phyloP scores from a whole-genome alignment of 2,797 vertebrate species.

The Podarcis lilfordi region DNA sequence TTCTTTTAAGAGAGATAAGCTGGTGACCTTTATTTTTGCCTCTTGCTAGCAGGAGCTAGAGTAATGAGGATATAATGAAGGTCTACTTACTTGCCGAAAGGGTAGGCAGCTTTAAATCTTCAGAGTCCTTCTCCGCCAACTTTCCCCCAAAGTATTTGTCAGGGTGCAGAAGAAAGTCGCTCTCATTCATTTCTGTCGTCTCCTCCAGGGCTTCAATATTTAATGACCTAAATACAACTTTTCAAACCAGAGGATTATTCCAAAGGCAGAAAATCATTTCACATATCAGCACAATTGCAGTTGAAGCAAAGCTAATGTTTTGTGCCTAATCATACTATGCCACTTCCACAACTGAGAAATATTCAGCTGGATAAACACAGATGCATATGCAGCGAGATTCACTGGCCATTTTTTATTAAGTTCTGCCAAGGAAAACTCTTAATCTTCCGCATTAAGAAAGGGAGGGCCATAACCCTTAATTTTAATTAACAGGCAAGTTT shows the following conservation, averaged over 20 bases:
- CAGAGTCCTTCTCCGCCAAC: constrained; percentile 43
- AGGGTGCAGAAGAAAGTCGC: constrained; percentile 72
- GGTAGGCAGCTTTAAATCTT: constrained; percentile 53
- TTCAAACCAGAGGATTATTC: constrained; percentile 37
- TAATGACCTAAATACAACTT: constrained; percentile 72
- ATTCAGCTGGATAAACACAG: constrained; percentile 44
- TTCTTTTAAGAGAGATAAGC: constrained; percentile 60
- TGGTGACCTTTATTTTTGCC: constrained; percentile 58
- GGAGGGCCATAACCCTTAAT: not conserved
- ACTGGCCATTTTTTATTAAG: constrained; percentile 23
- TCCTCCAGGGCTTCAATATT: constrained; percentile 67
- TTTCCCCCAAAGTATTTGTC: constrained; percentile 73
- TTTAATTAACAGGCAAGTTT: constrained; percentile 46
- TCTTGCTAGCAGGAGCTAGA: constrained; percentile 57
- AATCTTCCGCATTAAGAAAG: not conserved
- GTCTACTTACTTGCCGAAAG: constrained; percentile 76
- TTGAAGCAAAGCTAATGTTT: constrained; percentile 37
- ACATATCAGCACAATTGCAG: constrained; percentile 27
- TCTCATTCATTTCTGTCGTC: constrained; percentile 54
- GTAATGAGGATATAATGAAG: constrained; percentile 54
- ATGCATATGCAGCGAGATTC: constrained; percentile 29
- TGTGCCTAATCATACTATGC: constrained; percentile 42
- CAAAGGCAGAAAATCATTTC: constrained; percentile 44
- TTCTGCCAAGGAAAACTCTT: constrained; percentile 25
- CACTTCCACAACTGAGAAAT: constrained; percentile 34